A percentile compares a stretch with the other conserved stretches of the same genome.
phyloP scores from a whole-genome alignment of 2,888 invertebrate species.

The Drosophila tanythrix region DNA sequence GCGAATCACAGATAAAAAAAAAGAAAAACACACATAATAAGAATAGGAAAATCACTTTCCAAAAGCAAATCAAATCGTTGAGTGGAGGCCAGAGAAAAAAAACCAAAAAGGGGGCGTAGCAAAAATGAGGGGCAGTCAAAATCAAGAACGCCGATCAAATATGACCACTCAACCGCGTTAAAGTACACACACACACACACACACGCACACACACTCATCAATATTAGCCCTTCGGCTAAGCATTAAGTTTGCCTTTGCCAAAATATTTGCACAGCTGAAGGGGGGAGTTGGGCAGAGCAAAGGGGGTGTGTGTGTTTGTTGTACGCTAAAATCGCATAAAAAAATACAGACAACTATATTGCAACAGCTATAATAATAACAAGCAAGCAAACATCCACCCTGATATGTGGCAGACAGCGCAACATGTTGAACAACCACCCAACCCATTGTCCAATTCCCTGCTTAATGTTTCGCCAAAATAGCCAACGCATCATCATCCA shows the following conservation, averaged over 20 bases:
- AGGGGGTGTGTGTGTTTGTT: slow-evolving; percentile 68
- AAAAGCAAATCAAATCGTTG: slow-evolving; percentile 52
- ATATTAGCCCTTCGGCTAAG: slow-evolving; percentile 70
- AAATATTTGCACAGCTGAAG: slow-evolving; percentile 71
- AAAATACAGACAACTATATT: slow-evolving; percentile 53
- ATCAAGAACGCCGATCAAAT: slow-evolving; percentile 77
- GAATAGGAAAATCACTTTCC: slow-evolving; percentile 60
- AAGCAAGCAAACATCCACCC: slow-evolving; percentile 32
- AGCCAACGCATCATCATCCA: slow-evolving; percentile 58
- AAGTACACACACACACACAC: slow-evolving; percentile 50
- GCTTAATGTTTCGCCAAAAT: slow-evolving; percentile 68
- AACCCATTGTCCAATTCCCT: slow-evolving; percentile 34
- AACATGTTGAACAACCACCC: slow-evolving; percentile 42
- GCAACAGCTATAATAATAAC: slow-evolving; percentile 62
- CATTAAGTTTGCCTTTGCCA: slow-evolving; percentile 61
- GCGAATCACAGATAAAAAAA: slow-evolving; percentile 65
- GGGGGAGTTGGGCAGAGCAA: neutral
- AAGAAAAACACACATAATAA: slow-evolving; percentile 24
- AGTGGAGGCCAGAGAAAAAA: slow-evolving; percentile 5
- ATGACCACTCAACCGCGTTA: slow-evolving; percentile 79
- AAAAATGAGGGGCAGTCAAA: slow-evolving; percentile 15
- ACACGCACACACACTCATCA: slow-evolving; percentile 33
- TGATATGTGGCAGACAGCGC: slow-evolving; percentile 19
- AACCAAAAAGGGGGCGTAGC: neutral
- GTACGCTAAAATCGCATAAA: slow-evolving; percentile 77